phyloP scores from a whole-genome alignment of 2,113 vertebrate species.

The Hypanus sabinus region DNA sequence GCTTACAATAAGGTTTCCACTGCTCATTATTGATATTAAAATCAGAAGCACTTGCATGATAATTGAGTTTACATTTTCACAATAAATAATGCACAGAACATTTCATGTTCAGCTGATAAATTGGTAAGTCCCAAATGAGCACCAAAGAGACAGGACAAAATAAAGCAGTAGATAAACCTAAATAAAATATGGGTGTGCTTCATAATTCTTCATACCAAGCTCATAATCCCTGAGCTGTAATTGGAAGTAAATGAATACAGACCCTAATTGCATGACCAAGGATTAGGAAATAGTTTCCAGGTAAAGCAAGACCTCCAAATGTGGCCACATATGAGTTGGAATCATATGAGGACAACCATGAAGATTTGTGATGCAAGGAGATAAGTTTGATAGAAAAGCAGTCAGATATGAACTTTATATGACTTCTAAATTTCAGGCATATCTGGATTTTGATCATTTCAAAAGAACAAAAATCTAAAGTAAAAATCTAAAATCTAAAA shows the following conservation, averaged over 20 bases:
- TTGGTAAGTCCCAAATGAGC: neutral
- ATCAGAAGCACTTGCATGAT: neutral
- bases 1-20: neutral
- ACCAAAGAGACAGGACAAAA: neutral
- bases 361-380: neutral
- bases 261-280: neutral
- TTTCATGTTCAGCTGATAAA: neutral
- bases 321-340: neutral
- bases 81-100: neutral
- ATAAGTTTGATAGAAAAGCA: neutral
- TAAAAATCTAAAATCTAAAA: too few species aligned
- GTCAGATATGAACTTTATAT: neutral
- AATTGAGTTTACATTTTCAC: neutral
- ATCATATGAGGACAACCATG: neutral
- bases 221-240: neutral
- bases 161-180: neutral
- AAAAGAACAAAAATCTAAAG: neutral
- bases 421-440: neutral
- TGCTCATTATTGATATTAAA: neutral
- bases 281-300: neutral
- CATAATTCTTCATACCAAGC: neutral
- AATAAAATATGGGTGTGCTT: neutral
- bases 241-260: neutral
- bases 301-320: neutral
- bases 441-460: neutral